phyloP scores from a whole-genome alignment of 2,888 invertebrate genomes.

The Acanthopleura granulata region DNA sequence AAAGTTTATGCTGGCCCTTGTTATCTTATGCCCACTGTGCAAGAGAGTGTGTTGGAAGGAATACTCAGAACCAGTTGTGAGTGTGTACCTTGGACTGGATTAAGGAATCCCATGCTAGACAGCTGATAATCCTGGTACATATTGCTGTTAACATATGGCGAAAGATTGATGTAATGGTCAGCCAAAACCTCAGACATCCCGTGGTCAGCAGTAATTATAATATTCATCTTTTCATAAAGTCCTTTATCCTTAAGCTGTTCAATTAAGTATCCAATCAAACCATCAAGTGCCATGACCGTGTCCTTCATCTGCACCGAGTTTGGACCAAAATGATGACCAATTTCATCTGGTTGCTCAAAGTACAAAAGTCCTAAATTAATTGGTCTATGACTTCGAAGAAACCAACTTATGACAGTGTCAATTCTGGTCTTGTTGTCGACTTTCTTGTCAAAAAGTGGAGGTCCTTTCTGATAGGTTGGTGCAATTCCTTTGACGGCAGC shows the following conservation, averaged over 20 bases:
- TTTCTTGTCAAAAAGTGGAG: conserved; percentile 63
- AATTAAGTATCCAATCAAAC: conserved; percentile 70
- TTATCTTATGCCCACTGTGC: no score
- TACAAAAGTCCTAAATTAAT: conserved; percentile 80
- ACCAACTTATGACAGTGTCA: conserved; percentile 53
- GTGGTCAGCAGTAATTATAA: conserved; percentile 81
- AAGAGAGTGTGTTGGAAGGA: no score
- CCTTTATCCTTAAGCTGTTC: conserved; percentile 72
- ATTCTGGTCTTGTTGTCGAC: conserved; percentile 52
- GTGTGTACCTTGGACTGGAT: conserved; percentile 69
- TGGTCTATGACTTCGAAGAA: conserved; percentile 70
- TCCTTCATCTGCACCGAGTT: conserved; percentile 67
- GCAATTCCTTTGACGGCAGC: conserved; percentile 70
- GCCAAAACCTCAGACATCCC: conserved; percentile 75
- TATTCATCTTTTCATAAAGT: conserved; percentile 74
- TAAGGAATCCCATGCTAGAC: conserved; percentile 75
- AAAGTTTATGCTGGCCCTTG: no score
- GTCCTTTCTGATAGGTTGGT: conserved; percentile 38
- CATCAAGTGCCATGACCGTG: conserved; percentile 71
- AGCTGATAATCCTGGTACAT: conserved; percentile 73
- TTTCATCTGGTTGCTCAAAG: conserved; percentile 79
- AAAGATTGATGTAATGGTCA: conserved; percentile 26
- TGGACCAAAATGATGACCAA: conserved; percentile 74
- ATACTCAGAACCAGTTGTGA: neutral
- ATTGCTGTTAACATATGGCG: conserved; percentile 64